Evolutionary conservation across 2,888 invertebrate species (phyloP), one percentile per base, ranked within the genome.

Genomic region (Drosophila siamana): DNA sequence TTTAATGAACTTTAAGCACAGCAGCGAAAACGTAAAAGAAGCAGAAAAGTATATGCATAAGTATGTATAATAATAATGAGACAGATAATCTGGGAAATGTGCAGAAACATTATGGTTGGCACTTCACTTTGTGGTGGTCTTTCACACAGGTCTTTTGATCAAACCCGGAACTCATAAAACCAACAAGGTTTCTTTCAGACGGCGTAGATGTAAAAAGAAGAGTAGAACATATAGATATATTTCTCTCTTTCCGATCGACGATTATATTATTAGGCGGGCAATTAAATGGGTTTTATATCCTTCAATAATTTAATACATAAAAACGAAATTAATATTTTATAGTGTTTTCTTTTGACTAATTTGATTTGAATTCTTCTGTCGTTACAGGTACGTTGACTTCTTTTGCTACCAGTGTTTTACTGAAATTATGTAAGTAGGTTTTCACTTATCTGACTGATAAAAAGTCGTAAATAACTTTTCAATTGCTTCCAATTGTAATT

Each of bases 1-100:
- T 82, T 85, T 87, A 87, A 82, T 84, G 85, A 82, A 81, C 78
- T 84, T 65, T 55, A 79, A 76, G 68, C 46, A 64, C 54, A 60
- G 30, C 36, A 51, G 7, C 33, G 22, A 51, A 16, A n/a, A 41
- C 1, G 40, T 11, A 43, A 43, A 41, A 33, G 9, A 15, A 22
- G 19, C 30, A 54, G 19, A 1, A 13, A 28, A 7, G n/a, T 52
- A 41, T 54, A 22, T 43, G 22, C 9, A 16, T n/a, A 64, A 46
- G 38, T 40, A 46, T 40, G n/a, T 46, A 63, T 26, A 55, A 54
- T 38, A 41, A 71, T 52, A 67, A 71, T 16, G 28, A 38, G 43
- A 24, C 36, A 46, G 57, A 73, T 55, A 72, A 48, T 61, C 48
- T 40, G 30, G 7, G 15, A 47, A 26, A 51, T 54, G 50, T 43